phyloP scores from a whole-genome alignment of 2,113 vertebrate species.

The Pygoscelis adeliae region DNA sequence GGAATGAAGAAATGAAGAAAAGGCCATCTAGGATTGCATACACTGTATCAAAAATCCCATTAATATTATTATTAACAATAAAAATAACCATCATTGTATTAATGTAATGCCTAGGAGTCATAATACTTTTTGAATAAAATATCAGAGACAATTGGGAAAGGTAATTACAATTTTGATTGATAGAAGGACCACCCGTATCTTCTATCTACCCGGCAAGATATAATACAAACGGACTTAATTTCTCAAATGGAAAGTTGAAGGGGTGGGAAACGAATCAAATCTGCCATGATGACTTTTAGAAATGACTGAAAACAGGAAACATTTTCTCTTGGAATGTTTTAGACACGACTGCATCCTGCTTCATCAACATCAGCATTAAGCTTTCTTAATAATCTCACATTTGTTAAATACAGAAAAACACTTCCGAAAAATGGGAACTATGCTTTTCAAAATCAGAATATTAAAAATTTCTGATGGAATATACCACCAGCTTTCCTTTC shows the following conservation, averaged over 20 bases:
- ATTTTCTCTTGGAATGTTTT: background rate
- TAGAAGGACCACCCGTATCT: slow-evolving; percentile 40
- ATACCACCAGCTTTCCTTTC: background rate
- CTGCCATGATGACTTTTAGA: background rate
- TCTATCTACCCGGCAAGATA: background rate
- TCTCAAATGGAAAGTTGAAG: background rate
- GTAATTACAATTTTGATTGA: slow-evolving; percentile 57
- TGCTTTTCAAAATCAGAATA: background rate
- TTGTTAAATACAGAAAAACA: background rate
- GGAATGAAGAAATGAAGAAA: slow-evolving; percentile 38
- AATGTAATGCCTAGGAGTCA: slow-evolving; percentile 13
- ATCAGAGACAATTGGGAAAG: slow-evolving; percentile 14
- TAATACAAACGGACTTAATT: slow-evolving; percentile 8
- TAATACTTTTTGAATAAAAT: slow-evolving; percentile 43
- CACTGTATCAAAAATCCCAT: background rate
- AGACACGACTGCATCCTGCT: background rate
- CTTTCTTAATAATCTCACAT: background rate
- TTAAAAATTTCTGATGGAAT: background rate
- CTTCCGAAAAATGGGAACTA: background rate
- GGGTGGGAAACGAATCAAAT: background rate
- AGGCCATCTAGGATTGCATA: background rate
- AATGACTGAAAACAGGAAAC: background rate
- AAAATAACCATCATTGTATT: slow-evolving; percentile 38
- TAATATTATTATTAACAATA: slow-evolving; percentile 48
- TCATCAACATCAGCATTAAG: background rate